Evolutionary conservation across 2,113 vertebrate species (phyloP), one percentile per base, ranked within the genome.

Genomic region (Aleadryas rufinucha): DNA sequence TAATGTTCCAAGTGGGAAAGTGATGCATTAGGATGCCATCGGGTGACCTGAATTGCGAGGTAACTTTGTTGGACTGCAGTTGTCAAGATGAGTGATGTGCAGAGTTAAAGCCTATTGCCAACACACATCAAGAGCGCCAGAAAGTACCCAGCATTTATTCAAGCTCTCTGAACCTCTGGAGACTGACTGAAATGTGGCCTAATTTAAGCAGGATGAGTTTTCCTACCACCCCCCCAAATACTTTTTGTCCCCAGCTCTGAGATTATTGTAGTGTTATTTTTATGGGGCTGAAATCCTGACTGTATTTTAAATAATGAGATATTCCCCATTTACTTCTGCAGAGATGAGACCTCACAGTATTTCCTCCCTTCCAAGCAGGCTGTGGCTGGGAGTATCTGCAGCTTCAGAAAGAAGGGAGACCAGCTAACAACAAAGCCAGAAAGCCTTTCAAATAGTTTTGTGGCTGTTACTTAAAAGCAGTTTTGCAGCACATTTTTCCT

Each of bases 71-170:
- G 86, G 90, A 90, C 95, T 84, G 95, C 92, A 96, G 95, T 90
- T 94, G 88, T 94, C 95, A 93, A 86, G 92, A 94, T 96, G 95
- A 97, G 90, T 97, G 96, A 95, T 93, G 88, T 94, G 89, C 86
- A 92, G 93, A 96, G 95, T 88, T 96, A 97, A 96, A 96, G n/a
- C 42, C 80, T 74, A 94, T 96, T 78, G 86, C 95, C 90, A 94
- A 87, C 85, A 64, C 82, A 86, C 94, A 92, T 90, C 94, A 93
- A 95, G 94, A 84, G 84, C 5, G 0, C 72, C 91, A 92, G 76
- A 89, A 90, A 94, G 80, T 74, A 90, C 80, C 83, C 61, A 30
- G 77, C 77, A 1, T 92, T 95, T 95, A 92, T 94, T 95, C 72
- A 60, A 47, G 65, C 84, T 82, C 92, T 87, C 83, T 84, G 90